Conservation (phyloP, 2,113 vertebrate genomes). For the Scartelaos histophorus region DNA sequence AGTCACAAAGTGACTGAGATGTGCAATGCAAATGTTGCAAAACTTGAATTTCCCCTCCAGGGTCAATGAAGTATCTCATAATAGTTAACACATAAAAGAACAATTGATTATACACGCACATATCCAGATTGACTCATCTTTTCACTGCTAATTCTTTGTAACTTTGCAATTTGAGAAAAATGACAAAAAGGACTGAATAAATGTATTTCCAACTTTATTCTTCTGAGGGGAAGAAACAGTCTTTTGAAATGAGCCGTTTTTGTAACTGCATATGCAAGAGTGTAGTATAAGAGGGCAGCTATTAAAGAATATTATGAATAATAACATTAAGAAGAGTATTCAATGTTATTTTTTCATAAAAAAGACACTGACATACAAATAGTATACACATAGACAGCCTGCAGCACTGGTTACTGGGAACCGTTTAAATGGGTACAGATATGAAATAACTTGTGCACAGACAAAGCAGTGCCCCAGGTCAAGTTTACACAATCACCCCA, state of each 20-base stretch:
- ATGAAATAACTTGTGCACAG: conserved; percentile 19
- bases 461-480: conserved; percentile 53
- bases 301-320: conserved; percentile 69
- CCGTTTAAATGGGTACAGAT: conserved; percentile 45
- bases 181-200: conserved; percentile 3
- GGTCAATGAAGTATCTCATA: no score
- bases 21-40: no score
- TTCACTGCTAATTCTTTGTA: no score
- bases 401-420: conserved; percentile 36
- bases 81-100: neutral
- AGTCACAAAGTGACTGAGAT: no score
- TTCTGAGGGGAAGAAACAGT: conserved; percentile 74
- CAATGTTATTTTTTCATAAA: conserved; percentile 68
- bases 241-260: conserved; percentile 70
- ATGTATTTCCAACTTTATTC: conserved; percentile 73
- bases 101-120: neutral
- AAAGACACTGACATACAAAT: conserved; percentile 71
- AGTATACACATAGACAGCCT: conserved; percentile 64
- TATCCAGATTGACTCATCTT: neutral
- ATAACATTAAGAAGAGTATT: conserved; percentile 71
- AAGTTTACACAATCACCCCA: neutral
- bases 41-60: no score
- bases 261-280: conserved; percentile 71
- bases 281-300: conserved; percentile 70
- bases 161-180: neutral